Evolutionary conservation across 2,113 vertebrate species (phyloP).

Genomic region (Onychorhynchus coronatus): DNA sequence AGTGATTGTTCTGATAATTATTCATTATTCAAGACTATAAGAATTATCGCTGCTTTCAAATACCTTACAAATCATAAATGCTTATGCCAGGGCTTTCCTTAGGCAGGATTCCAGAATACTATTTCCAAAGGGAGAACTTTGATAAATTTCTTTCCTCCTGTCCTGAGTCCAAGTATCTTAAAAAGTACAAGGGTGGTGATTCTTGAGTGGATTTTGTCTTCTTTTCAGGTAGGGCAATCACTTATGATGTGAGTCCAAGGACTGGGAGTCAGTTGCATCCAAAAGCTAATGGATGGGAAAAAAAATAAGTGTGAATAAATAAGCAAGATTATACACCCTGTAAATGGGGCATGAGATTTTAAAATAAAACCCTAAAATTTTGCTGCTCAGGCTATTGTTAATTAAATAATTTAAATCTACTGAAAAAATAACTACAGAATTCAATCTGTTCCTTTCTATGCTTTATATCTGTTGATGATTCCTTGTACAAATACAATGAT

Average conservation of each 20-base stretch:
- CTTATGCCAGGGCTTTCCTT: background rate
- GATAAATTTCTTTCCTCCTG: background rate
- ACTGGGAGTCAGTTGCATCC: background rate
- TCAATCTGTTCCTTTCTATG: slow-evolving; percentile 50
- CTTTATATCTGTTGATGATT: slow-evolving; percentile 70
- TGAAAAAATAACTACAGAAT: slow-evolving; percentile 55
- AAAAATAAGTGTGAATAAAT: slow-evolving; percentile 39
- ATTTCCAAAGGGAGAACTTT: background rate
- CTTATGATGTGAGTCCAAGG: slow-evolving; percentile 10
- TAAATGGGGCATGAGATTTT: slow-evolving; percentile 50
- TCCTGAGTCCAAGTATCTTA: background rate
- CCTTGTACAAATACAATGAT: slow-evolving; percentile 65
- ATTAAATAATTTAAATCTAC: slow-evolving; percentile 68
- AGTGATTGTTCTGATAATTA: slow-evolving; percentile 27
- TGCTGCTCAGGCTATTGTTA: slow-evolving; percentile 55
- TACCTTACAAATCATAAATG: background rate
- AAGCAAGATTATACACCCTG: slow-evolving; percentile 32
- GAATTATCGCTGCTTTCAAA: background rate
- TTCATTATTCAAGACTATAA: background rate
- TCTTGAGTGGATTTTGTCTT: background rate
- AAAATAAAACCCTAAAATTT: slow-evolving; percentile 66
- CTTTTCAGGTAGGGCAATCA: background rate
- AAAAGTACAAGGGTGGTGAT: background rate
- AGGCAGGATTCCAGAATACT: background rate
- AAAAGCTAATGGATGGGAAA: slow-evolving; percentile 12